Evolutionary conservation across 1,140 invertebrate species (phyloP).

Genomic region (Tetragonula clypearis): DNA sequence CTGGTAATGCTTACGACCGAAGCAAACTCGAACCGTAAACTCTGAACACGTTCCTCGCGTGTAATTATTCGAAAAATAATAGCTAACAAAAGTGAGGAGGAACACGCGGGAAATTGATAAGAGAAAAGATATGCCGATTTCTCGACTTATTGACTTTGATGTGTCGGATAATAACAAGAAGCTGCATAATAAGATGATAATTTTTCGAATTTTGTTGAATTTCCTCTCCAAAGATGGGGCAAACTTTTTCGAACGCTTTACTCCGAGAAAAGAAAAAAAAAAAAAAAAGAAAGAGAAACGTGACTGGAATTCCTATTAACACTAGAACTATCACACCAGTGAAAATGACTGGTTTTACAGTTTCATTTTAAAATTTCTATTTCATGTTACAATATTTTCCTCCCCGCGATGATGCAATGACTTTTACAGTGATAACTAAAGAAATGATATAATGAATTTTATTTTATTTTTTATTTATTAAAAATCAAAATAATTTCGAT

Average conservation of each 20-base stretch:
- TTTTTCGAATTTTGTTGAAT: too few species aligned
- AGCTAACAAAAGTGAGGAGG: not conserved
- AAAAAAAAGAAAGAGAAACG: not conserved
- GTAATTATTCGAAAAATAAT: accelerated
- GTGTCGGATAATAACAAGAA: not conserved
- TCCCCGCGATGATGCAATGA: too few species aligned
- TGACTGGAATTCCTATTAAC: not conserved
- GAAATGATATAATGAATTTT: too few species aligned
- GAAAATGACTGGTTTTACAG: too few species aligned
- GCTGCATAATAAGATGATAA: too few species aligned
- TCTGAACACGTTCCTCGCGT: accelerated
- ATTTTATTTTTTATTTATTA: too few species aligned
- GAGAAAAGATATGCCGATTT: not conserved
- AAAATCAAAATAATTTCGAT: too few species aligned
- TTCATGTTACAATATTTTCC: too few species aligned
- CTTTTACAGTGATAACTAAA: too few species aligned
- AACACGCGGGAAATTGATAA: not conserved
- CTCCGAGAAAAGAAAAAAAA: not conserved
- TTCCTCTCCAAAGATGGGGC: not conserved
- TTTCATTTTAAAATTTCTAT: too few species aligned
- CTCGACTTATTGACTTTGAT: not conserved
- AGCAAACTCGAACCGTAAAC: not conserved
- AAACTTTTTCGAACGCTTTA: too few species aligned
- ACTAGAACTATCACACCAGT: too few species aligned
- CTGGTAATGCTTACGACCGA: not conserved